Evolutionary conservation across 2,888 invertebrate species (phyloP).

Genomic region (Drosophila incognita): DNA sequence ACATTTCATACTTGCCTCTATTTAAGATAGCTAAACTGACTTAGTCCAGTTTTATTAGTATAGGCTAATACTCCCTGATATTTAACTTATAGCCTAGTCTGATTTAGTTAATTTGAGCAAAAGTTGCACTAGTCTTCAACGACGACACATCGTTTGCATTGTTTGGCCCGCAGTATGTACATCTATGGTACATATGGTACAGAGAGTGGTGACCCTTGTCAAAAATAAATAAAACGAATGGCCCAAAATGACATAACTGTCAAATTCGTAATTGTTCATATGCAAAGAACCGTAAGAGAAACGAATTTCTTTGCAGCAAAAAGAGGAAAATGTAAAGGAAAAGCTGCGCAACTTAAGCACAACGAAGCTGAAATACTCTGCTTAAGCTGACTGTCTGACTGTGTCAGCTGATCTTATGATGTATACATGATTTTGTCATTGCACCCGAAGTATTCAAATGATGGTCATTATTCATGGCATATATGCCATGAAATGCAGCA

Average conservation of each 20-base stretch:
- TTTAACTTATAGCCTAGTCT: neutral
- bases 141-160: neutral
- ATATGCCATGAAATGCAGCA: neutral
- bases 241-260: constrained; percentile 73
- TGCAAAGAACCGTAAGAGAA: constrained; percentile 59
- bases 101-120: neutral
- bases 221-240: constrained; percentile 58
- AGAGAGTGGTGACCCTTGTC: constrained; percentile 69
- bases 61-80: neutral
- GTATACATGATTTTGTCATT: too few relatives aligned
- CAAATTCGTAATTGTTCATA: constrained; percentile 74
- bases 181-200: constrained; percentile 9
- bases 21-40: neutral
- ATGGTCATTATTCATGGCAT: neutral
- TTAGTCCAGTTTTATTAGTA: neutral
- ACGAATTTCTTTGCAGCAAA: constrained; percentile 41
- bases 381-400: neutral
- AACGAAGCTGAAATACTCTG: constrained; percentile 26
- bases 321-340: constrained; percentile 9
- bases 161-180: neutral
- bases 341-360: neutral
- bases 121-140: neutral
- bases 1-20: neutral
- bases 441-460: neutral
- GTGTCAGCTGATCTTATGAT: too few relatives aligned